These are phyloP conservation scores for Propithecus deckenii DNA, from an alignment of 2,797 vertebrate species.

Conservation along the genomic window DNA sequence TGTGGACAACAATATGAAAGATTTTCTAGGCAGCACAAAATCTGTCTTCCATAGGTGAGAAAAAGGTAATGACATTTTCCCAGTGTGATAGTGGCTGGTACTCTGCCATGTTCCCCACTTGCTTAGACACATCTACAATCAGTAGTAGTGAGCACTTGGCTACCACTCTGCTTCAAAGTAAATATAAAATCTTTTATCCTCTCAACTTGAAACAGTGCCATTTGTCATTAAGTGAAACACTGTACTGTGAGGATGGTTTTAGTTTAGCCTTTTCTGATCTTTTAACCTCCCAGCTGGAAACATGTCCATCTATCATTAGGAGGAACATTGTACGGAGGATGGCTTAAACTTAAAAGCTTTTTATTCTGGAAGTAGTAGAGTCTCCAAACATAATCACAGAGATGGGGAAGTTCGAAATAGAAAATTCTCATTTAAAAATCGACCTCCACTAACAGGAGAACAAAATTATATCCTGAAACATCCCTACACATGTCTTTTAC, in stretches of 20 bases:
- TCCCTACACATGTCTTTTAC: not conserved
- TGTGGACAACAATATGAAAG: not conserved
- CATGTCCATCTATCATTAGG: constrained; percentile 50
- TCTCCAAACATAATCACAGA: constrained; percentile 3
- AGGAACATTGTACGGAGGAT: not conserved
- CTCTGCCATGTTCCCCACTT: not conserved
- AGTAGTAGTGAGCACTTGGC: not conserved
- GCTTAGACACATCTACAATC: constrained; percentile 15
- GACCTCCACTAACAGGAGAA: not conserved
- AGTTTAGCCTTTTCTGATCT: constrained; percentile 38
- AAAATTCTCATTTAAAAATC: constrained; percentile 3
- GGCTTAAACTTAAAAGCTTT: constrained; percentile 27
- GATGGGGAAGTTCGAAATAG: not conserved
- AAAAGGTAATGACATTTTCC: constrained; percentile 18
- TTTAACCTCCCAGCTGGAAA: constrained; percentile 18
- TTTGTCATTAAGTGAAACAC: constrained; percentile 41
- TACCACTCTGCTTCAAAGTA: constrained; percentile 35
- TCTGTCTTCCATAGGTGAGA: not conserved
- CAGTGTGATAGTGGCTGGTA: not conserved
- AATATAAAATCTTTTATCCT: constrained; percentile 54
- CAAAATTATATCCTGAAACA: not conserved
- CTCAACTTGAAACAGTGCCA: not conserved
- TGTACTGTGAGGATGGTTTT: not conserved
- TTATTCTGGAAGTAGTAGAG: not conserved
- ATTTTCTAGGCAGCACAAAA: not conserved